These are phyloP conservation scores for Euproctis similis DNA, from an alignment of 2,888 invertebrate species.

Conservation along the genomic window DNA sequence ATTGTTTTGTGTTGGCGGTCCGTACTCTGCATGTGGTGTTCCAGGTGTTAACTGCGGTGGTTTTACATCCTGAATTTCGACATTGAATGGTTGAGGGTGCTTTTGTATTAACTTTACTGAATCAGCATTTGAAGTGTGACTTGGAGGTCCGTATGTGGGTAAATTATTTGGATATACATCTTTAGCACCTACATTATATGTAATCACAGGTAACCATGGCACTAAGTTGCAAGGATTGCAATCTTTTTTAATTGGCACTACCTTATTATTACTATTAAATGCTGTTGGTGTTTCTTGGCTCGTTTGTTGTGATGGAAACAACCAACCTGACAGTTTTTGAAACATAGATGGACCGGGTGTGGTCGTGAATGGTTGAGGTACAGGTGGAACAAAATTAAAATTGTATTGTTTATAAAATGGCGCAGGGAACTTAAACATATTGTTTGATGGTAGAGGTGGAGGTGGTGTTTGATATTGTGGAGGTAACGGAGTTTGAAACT, in stretches of 20 bases:
- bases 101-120: conserved; percentile 36
- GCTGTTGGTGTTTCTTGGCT: conserved; percentile 32
- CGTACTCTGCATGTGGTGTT: conserved; percentile 45
- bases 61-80: conserved; percentile 28
- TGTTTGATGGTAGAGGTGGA: conserved; percentile 35
- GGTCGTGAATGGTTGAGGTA: conserved; percentile 59
- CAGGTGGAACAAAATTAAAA: conserved; percentile 62
- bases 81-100: conserved; percentile 39
- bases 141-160: conserved; percentile 61
- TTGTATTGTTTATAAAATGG: conserved; percentile 68
- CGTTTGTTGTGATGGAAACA: conserved; percentile 72
- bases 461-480: too few species aligned
- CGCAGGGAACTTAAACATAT: conserved; percentile 60
- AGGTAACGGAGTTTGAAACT: too few species aligned
- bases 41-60: conserved; percentile 34
- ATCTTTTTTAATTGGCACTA: conserved; percentile 64
- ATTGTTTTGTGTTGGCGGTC: conserved; percentile 37
- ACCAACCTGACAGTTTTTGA: conserved; percentile 77
- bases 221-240: conserved; percentile 87
- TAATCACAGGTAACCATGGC: conserved; percentile 86
- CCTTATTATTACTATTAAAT: conserved; percentile 33
- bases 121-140: conserved; percentile 47
- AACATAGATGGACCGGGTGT: conserved; percentile 72
- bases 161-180: conserved; percentile 40
- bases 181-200: conserved; percentile 59